Percentiles rank a stretch among this genome's conserved stretches.
phyloP scores from a whole-genome alignment of 2,113 vertebrate species.

The Poeciliopsis occidentalis region DNA sequence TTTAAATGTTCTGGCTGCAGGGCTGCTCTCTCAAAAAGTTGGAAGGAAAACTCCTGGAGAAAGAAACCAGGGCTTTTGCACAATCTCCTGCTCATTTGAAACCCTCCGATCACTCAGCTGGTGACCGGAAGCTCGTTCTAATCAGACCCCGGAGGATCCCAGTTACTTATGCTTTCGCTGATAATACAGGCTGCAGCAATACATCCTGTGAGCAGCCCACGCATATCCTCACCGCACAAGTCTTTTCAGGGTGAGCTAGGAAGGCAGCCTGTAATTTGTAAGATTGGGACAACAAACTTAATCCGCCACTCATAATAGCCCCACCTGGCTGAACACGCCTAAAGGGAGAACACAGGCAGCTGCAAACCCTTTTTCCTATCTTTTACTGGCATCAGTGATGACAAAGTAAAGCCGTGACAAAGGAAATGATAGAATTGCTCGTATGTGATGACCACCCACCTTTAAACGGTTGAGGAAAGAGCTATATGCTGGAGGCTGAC shows the following conservation, averaged over 20 bases:
- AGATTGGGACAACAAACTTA: neutral
- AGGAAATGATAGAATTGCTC: neutral
- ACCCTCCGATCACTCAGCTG: neutral
- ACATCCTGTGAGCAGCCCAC: neutral
- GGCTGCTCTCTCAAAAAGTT: neutral
- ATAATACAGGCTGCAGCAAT: neutral
- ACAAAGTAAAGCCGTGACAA: neutral
- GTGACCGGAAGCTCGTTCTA: neutral
- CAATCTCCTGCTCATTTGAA: neutral
- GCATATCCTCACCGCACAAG: neutral
- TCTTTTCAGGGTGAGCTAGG: neutral
- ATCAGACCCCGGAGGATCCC: neutral
- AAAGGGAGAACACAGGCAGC: neutral
- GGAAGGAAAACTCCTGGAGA: neutral
- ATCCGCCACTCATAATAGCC: neutral
- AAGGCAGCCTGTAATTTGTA: neutral
- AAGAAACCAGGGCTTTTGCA: neutral
- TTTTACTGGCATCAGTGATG: neutral
- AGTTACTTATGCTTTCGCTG: neutral
- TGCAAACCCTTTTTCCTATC: neutral
- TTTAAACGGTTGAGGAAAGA: neutral
- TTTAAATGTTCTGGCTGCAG: neutral
- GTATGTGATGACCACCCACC: neutral
- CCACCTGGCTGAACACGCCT: neutral
- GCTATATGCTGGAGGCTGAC: neutral